These are phyloP conservation scores for Vultur gryphus DNA, from an alignment of 2,797 vertebrate species.

Conservation along the genomic window DNA sequence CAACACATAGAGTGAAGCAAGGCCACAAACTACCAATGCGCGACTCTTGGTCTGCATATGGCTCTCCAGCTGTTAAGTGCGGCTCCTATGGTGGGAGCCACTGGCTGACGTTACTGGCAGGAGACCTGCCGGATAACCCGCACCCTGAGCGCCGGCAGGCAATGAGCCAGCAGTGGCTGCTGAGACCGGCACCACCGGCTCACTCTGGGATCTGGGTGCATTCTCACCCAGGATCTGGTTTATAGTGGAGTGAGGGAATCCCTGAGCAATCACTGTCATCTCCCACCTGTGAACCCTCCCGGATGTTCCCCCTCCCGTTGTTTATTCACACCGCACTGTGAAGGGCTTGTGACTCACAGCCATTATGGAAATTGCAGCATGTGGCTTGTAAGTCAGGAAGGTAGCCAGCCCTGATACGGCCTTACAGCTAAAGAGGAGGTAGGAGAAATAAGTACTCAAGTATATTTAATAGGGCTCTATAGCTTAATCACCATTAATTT, in stretches of 20 bases:
- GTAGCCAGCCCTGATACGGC: neutral
- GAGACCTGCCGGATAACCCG: neutral
- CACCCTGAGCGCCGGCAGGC: neutral
- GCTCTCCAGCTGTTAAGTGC: neutral
- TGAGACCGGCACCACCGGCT: fast-evolving
- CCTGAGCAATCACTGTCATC: neutral
- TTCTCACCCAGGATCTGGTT: neutral
- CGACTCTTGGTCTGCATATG: neutral
- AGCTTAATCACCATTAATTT: conserved; percentile 17
- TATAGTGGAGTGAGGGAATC: neutral
- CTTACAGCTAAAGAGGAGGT: neutral
- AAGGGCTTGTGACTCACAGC: neutral
- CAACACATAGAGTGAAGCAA: neutral
- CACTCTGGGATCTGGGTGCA: neutral
- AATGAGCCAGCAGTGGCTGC: neutral
- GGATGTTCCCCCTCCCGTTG: neutral
- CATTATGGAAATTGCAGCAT: neutral
- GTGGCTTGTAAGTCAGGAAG: neutral
- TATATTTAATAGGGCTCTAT: neutral
- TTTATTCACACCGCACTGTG: neutral
- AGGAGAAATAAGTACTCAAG: neutral
- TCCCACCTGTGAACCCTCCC: neutral
- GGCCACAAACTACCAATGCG: neutral
- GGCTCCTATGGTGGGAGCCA: neutral
- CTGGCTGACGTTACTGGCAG: neutral